Conservation (phyloP, 2,113 vertebrate species). For the Echinops telfairi region DNA sequence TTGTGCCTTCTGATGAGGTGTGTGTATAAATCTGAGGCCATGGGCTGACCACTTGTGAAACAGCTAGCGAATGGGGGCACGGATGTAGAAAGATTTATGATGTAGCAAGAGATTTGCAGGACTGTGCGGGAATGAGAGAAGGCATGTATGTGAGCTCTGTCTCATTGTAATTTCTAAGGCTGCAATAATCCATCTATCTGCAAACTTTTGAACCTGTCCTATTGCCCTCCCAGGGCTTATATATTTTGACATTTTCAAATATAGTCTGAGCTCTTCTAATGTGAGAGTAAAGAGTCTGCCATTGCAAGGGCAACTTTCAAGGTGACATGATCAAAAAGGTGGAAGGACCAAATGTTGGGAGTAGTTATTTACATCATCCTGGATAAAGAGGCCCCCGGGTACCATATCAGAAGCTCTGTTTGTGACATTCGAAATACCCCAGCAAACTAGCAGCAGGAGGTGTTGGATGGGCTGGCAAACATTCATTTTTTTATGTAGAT, state of each 20-base stretch:
- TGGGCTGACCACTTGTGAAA: conserved; percentile 72
- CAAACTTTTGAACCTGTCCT: conserved; percentile 86
- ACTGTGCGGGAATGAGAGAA: conserved; percentile 69
- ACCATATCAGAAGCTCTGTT: conserved; percentile 75
- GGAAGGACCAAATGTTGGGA: conserved; percentile 80
- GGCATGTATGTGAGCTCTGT: conserved; percentile 39
- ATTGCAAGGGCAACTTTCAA: conserved; percentile 81
- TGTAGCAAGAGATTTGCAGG: conserved; percentile 75
- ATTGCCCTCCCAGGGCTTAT: conserved; percentile 81
- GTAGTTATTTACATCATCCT: conserved; percentile 83
- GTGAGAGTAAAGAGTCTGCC: conserved; percentile 77
- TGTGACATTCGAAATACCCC: conserved; percentile 79
- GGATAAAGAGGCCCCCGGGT: conserved; percentile 81
- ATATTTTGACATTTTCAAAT: conserved; percentile 80
- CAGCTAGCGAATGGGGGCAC: conserved; percentile 29
- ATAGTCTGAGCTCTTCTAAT: conserved; percentile 76
- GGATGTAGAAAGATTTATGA: conserved; percentile 73
- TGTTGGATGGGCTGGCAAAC: conserved; percentile 79
- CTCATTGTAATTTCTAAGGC: conserved; percentile 66
- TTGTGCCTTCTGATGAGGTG: conserved; percentile 23
- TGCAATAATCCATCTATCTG: conserved; percentile 82
- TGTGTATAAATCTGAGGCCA: conserved; percentile 63
- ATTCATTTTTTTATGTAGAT: conserved; percentile 83
- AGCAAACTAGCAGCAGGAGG: conserved; percentile 79
- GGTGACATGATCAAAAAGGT: conserved; percentile 80